A percentile compares a stretch with the other conserved stretches of the same genome.
phyloP scores from a whole-genome alignment of 2,113 vertebrate species.

The Notiomystis cincta region DNA sequence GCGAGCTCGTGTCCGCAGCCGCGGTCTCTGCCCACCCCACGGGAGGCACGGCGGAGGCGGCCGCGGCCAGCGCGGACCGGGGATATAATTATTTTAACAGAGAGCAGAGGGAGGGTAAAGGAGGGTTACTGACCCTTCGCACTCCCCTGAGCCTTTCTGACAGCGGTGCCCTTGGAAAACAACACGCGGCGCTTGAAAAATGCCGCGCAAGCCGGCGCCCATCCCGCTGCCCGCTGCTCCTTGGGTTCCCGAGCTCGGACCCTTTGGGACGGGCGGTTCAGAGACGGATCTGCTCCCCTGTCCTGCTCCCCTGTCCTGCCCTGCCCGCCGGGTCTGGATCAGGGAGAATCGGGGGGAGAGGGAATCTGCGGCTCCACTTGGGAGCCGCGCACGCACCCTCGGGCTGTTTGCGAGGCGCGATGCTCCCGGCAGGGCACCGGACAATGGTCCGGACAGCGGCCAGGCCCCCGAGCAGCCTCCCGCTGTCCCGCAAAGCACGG shows the following conservation, averaged over 20 bases:
- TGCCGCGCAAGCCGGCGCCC: neutral
- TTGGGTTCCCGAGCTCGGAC: neutral
- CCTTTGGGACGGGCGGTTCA: fast-evolving
- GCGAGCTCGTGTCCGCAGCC: neutral
- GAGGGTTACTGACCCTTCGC: neutral
- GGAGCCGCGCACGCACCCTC: neutral
- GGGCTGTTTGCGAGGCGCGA: neutral
- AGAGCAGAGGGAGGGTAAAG: neutral
- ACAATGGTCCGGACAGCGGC: neutral
- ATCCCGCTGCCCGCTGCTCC: neutral
- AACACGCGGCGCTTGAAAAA: neutral
- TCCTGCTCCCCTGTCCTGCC: neutral
- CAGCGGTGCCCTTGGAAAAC: neutral
- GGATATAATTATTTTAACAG: neutral
- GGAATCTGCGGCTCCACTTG: fast-evolving
- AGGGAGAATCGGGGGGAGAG: neutral
- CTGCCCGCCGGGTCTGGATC: neutral
- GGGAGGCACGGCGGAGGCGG: neutral
- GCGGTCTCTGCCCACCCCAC: neutral
- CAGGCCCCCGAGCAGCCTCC: neutral
- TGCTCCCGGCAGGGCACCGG: neutral
- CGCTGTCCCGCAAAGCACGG: neutral
- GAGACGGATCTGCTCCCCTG: neutral
- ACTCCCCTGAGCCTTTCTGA: neutral
- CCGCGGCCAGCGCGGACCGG: neutral